Conservation (phyloP, 2,888 invertebrate genomes). For the Eledona agricola region DNA sequence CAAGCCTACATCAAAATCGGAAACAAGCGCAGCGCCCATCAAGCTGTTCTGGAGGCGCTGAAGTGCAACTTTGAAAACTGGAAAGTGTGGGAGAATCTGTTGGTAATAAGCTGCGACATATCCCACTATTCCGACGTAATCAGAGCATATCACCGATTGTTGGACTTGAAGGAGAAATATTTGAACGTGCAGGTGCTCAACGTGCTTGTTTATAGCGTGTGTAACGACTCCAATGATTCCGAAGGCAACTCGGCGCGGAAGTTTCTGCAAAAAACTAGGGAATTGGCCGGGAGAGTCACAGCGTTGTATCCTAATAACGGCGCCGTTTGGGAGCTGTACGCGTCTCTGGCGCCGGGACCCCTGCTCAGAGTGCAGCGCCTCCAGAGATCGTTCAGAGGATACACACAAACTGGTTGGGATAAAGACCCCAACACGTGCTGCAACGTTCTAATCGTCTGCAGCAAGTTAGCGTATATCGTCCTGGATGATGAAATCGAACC, state of each 20-base stretch:
- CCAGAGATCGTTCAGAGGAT: slow-evolving; percentile 78
- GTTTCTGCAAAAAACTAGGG: slow-evolving; percentile 64
- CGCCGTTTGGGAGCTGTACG: slow-evolving; percentile 84
- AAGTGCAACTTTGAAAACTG: slow-evolving; percentile 94
- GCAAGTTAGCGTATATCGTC: slow-evolving; percentile 68
- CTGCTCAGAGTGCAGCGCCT: slow-evolving; percentile 74
- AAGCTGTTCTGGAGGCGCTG: slow-evolving; percentile 86
- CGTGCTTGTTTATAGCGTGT: slow-evolving; percentile 76
- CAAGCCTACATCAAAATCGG: slow-evolving; percentile 90
- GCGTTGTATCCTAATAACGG: slow-evolving; percentile 74
- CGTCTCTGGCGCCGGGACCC: slow-evolving; percentile 71
- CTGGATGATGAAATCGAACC: slow-evolving; percentile 61
- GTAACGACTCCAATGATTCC: slow-evolving; percentile 66
- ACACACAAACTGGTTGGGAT: slow-evolving; percentile 73
- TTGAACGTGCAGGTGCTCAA: slow-evolving; percentile 79
- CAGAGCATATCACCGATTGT: slow-evolving; percentile 82
- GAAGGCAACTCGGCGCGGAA: slow-evolving; percentile 65
- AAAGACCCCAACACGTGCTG: slow-evolving; percentile 68
- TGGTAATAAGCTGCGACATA: slow-evolving; percentile 87
- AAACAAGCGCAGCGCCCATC: slow-evolving; percentile 86
- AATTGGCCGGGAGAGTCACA: slow-evolving; percentile 79
- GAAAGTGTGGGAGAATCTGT: slow-evolving; percentile 95
- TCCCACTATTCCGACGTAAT: slow-evolving; percentile 87
- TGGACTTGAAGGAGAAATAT: slow-evolving; percentile 85
- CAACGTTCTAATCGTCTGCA: slow-evolving; percentile 70